Conservation (phyloP, 2,797 vertebrate genomes). For the Pogoniulus pusillus region DNA sequence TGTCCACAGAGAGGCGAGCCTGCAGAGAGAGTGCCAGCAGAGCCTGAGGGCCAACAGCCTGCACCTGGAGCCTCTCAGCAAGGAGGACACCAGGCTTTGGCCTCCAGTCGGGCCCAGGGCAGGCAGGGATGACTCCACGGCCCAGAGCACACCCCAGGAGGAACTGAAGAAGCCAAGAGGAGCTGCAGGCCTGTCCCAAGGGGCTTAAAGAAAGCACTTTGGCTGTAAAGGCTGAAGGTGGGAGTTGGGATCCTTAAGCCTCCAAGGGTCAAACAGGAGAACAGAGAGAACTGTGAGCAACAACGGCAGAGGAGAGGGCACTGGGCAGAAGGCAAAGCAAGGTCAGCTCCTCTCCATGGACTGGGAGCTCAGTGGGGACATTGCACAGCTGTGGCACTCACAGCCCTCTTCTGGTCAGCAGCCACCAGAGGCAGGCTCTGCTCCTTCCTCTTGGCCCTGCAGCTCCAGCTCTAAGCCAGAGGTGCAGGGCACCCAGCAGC, state of each 20-base stretch:
- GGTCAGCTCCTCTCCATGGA: neutral
- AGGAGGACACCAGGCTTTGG: neutral
- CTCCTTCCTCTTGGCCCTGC: neutral
- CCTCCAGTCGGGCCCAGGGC: neutral
- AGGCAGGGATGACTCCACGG: neutral
- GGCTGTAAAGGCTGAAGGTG: neutral
- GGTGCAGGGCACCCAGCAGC: neutral
- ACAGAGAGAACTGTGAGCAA: neutral
- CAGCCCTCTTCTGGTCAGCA: neutral
- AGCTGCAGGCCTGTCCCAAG: neutral
- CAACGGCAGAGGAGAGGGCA: neutral
- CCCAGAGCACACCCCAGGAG: neutral
- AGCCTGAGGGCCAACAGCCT: neutral
- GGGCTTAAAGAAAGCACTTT: neutral
- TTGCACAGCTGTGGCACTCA: neutral
- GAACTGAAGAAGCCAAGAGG: neutral
- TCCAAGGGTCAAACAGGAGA: neutral
- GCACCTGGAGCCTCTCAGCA: neutral
- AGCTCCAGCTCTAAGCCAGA: neutral
- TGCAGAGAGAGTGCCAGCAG: slow-evolving; percentile 53
- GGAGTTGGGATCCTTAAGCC: neutral
- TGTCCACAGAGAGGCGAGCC: slow-evolving; percentile 77
- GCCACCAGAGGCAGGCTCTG: neutral
- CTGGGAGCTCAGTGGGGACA: neutral
- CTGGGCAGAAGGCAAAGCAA: neutral